Conservation (phyloP, 1,140 invertebrate genomes). For the Euwallacea similis region DNA sequence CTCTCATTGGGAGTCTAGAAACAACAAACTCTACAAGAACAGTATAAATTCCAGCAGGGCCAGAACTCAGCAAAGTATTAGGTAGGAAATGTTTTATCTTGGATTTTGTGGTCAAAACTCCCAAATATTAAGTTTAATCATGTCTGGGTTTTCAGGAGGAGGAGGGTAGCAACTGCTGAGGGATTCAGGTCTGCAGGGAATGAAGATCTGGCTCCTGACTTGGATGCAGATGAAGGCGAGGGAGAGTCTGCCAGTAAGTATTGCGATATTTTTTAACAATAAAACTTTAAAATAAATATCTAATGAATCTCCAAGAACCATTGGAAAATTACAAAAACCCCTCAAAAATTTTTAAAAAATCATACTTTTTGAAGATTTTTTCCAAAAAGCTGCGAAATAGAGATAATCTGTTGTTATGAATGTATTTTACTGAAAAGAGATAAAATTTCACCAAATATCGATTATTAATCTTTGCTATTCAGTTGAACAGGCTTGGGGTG, state of each 20-base stretch:
- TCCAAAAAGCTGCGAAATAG: too few species aligned
- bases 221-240: conserved; percentile 43
- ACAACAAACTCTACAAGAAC: conserved; percentile 72
- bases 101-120: background rate
- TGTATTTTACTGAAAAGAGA: too few species aligned
- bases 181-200: conserved; percentile 50
- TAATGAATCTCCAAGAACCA: too few species aligned
- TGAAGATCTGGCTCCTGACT: conserved; percentile 36
- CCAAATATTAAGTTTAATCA: conserved; percentile 8
- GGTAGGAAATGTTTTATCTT: conserved; percentile 50
- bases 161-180: conserved; percentile 44
- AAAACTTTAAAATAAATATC: too few species aligned
- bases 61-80: conserved; percentile 62
- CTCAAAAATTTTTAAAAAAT: too few species aligned
- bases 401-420: too few species aligned
- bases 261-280: too few species aligned
- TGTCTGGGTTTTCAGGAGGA: conserved; percentile 32
- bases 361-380: too few species aligned
- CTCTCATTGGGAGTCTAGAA: conserved; percentile 81
- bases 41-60: conserved; percentile 58
- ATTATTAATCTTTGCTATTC: background rate
- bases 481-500: conserved; percentile 81
- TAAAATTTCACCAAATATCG: too few species aligned
- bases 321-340: too few species aligned
- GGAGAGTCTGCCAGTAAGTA: conserved; percentile 42